Evolutionary conservation across 2,797 vertebrate genomes (phyloP).

Genomic region (Gephyroberyx darwinii): DNA sequence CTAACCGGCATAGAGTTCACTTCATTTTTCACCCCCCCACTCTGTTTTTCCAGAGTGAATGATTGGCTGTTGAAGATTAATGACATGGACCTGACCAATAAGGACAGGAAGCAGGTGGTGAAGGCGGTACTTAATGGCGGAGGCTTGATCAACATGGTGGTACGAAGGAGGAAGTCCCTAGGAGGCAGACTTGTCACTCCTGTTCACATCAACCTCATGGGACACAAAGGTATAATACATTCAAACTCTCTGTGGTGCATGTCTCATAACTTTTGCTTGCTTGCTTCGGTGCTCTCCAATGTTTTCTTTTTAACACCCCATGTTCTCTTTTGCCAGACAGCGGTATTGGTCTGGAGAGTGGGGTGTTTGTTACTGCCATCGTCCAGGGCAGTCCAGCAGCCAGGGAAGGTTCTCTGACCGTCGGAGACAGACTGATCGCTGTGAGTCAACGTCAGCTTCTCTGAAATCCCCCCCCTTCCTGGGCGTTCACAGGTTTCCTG

Average conservation of each 20-base stretch:
- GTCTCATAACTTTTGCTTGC: background rate
- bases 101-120: slow-evolving; percentile 96
- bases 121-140: slow-evolving; percentile 92
- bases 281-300: background rate
- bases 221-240: slow-evolving; percentile 89
- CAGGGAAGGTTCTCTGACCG: slow-evolving; percentile 90
- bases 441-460: slow-evolving; percentile 82
- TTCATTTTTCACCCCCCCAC: background rate
- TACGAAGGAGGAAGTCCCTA: slow-evolving; percentile 94
- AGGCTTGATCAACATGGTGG: slow-evolving; percentile 95
- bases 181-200: slow-evolving; percentile 92
- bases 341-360: slow-evolving; percentile 91
- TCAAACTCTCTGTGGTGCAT: background rate
- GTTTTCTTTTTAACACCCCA: slow-evolving; percentile 15
- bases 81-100: slow-evolving; percentile 94
- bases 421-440: slow-evolving; percentile 93
- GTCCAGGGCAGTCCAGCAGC: slow-evolving; percentile 92
- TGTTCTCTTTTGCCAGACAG: slow-evolving; percentile 81
- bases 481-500: slow-evolving; percentile 22
- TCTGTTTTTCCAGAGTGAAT: slow-evolving; percentile 86
- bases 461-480: slow-evolving; percentile 25
- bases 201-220: slow-evolving; percentile 91
- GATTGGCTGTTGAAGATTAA: slow-evolving; percentile 98
- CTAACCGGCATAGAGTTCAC: background rate
- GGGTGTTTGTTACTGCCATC: slow-evolving; percentile 89